Percentiles rank a stretch among this genome's conserved stretches.
Evolutionary conservation across 2,888 invertebrate species (phyloP).

Genomic region (Nasonovia ribisnigri): DNA sequence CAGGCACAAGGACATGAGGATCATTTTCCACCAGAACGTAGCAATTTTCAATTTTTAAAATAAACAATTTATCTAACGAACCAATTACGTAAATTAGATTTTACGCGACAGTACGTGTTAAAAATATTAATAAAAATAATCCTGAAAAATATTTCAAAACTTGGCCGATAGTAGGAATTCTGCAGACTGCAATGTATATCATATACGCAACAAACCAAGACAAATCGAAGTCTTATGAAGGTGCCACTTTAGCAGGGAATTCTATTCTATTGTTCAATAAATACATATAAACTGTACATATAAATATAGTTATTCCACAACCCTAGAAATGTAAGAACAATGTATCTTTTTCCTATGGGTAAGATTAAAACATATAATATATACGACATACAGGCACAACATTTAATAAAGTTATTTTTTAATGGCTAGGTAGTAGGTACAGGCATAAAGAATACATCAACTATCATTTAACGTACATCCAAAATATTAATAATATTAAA

Average conservation of each 20-base stretch:
- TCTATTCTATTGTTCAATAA: not conserved
- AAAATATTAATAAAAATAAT: conserved; percentile 32
- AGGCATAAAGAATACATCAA: not conserved
- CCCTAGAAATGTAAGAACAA: not conserved
- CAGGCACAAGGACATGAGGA: not conserved
- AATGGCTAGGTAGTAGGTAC: not conserved
- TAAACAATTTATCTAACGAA: conserved; percentile 31
- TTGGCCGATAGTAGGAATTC: not conserved
- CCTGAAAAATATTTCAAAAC: not conserved
- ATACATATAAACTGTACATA: not conserved
- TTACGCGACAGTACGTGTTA: conserved; percentile 23
- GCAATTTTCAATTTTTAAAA: conserved; percentile 1
- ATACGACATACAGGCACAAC: not conserved
- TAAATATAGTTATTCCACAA: not conserved
- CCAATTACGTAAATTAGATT: conserved; percentile 26
- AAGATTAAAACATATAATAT: not conserved
- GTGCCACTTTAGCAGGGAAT: not conserved
- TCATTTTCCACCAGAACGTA: not conserved
- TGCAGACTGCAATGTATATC: not conserved
- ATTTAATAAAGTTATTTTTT: not conserved
- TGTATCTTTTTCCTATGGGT: not conserved
- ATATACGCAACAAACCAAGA: not conserved
- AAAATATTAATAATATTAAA: not conserved
- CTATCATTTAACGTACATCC: not conserved
- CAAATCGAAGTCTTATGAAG: not conserved